A percentile compares a stretch with the other conserved stretches of the same genome.
Evolutionary conservation across 2,113 vertebrate genomes (phyloP).

Genomic region (Phrynocephalus versicolor): DNA sequence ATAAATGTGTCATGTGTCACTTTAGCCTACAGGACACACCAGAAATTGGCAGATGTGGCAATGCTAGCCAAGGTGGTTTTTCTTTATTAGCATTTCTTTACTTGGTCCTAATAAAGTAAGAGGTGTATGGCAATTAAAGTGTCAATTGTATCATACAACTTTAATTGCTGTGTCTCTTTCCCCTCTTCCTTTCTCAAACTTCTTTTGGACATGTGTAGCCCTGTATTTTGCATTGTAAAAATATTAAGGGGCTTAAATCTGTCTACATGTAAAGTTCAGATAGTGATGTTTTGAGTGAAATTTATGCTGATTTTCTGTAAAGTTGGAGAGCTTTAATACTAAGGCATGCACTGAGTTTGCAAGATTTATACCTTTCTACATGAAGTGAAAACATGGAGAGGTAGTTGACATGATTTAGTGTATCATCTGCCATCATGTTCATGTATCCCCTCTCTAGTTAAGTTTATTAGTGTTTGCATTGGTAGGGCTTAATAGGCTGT

Average conservation of each 20-base stretch:
- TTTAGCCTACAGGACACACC: no score
- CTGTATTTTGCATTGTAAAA: not conserved
- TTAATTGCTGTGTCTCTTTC: not conserved
- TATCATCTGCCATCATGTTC: not conserved
- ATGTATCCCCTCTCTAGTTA: not conserved
- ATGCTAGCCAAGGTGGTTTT: no score
- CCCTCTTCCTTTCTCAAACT: not conserved
- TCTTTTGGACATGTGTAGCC: not conserved
- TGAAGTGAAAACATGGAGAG: not conserved
- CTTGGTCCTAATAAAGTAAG: no score
- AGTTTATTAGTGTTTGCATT: slow-evolving; percentile 1
- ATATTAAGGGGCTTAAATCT: not conserved
- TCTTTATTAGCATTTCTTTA: no score
- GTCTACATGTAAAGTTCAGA: not conserved
- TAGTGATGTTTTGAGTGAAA: not conserved
- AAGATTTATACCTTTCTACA: not conserved
- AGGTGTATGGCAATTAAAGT: not conserved
- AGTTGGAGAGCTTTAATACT: not conserved
- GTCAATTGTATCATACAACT: not conserved
- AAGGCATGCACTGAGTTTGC: not conserved
- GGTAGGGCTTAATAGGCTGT: not conserved
- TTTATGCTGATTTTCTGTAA: not conserved
- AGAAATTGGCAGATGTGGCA: no score
- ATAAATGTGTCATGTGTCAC: no score
- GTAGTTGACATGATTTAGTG: not conserved